Conservation (phyloP, 2,113 vertebrate genomes). For the Taurulus bubalis region DNA sequence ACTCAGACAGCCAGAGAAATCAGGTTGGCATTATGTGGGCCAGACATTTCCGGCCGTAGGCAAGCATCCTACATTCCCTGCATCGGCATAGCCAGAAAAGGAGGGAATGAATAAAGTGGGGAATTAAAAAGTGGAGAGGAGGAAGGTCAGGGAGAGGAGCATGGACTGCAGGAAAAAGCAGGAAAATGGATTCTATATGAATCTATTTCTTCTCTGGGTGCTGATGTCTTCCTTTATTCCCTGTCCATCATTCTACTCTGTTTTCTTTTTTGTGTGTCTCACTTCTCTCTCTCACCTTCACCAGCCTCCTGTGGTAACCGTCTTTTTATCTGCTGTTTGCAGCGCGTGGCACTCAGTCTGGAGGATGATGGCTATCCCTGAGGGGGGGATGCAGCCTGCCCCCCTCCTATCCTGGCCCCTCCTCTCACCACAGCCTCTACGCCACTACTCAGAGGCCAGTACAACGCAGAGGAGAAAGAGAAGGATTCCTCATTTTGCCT, state of each 20-base stretch:
- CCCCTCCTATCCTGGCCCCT: conserved; percentile 51
- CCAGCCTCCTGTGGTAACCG: conserved; percentile 72
- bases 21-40: conserved; percentile 54
- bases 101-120: conserved; percentile 12
- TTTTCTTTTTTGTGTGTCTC: conserved; percentile 22
- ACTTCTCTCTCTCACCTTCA: conserved; percentile 12
- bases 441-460: conserved; percentile 70
- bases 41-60: conserved; percentile 62
- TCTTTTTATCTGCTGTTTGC: conserved; percentile 85
- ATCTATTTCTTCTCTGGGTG: conserved; percentile 12
- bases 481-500: conserved; percentile 54
- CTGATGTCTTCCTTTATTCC: conserved; percentile 9
- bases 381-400: conserved; percentile 74
- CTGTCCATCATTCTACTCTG: neutral
- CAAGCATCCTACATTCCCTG: conserved; percentile 44
- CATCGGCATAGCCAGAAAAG: conserved; percentile 28
- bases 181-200: neutral
- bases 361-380: conserved; percentile 97
- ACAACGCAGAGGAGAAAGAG: conserved; percentile 67
- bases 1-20: conserved; percentile 50
- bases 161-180: neutral
- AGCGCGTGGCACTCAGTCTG: conserved; percentile 96
- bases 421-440: conserved; percentile 64
- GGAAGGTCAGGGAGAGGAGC: conserved; percentile 36
- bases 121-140: conserved; percentile 3